These are phyloP conservation scores for Brachionus rubens DNA, from an alignment of 1,140 invertebrate species.

Conservation along the genomic window DNA sequence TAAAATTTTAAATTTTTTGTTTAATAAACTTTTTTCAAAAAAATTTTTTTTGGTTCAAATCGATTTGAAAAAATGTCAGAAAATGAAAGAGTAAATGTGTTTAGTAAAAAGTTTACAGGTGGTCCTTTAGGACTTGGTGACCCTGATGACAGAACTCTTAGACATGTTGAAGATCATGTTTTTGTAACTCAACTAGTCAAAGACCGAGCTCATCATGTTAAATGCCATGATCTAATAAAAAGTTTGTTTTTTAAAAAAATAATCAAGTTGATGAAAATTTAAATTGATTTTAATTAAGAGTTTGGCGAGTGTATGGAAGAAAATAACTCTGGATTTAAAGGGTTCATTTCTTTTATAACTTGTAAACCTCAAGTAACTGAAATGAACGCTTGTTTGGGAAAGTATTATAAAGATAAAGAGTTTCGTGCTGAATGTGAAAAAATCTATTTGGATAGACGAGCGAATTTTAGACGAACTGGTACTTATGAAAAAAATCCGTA, in stretches of 20 bases:
- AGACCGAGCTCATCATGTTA: constrained; percentile 44
- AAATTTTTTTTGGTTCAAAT: background rate
- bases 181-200: constrained; percentile 71
- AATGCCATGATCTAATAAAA: constrained; percentile 27
- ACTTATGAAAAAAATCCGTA: constrained; percentile 21
- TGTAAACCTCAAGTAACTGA: constrained; percentile 8
- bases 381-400: constrained; percentile 25
- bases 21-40: background rate
- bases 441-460: constrained; percentile 32
- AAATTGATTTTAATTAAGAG: too few relatives aligned
- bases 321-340: background rate
- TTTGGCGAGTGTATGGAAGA: constrained; percentile 44
- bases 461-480: constrained; percentile 23
- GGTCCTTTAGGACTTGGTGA: constrained; percentile 64
- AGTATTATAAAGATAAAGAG: constrained; percentile 36
- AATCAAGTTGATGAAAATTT: too few relatives aligned
- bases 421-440: constrained; percentile 43
- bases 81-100: background rate
- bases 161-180: constrained; percentile 77
- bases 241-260: background rate
- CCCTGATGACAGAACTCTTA: constrained; percentile 71
- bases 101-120: constrained; percentile 44
- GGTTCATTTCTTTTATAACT: constrained; percentile 11
- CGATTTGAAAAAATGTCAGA: constrained; percentile 28
- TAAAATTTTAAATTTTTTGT: background rate